Conservation (phyloP, 2,888 invertebrate species). For the Tetragonula carbonaria region DNA sequence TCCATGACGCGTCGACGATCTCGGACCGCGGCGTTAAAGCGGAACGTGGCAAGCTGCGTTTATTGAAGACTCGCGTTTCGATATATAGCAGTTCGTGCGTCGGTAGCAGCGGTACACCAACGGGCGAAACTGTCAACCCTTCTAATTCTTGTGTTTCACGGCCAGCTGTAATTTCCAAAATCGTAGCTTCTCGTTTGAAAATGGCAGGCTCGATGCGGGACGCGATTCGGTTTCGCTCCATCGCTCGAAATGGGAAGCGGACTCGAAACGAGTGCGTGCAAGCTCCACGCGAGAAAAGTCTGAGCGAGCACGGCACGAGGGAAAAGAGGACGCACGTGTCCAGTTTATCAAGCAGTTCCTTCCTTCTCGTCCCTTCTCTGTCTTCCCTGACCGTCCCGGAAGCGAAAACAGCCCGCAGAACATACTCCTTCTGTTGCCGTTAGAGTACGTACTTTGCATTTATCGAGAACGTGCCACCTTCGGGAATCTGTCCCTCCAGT, state of each 20-base stretch:
- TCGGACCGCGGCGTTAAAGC: neutral
- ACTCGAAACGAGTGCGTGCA: conserved; percentile 4
- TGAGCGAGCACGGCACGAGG: neutral
- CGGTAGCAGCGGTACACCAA: neutral
- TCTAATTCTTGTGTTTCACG: conserved; percentile 13
- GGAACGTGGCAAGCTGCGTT: neutral
- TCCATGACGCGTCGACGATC: neutral
- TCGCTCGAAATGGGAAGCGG: neutral
- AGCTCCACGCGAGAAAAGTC: conserved; percentile 2
- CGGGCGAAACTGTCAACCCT: neutral
- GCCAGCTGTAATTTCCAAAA: conserved; percentile 59
- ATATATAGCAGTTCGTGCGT: too few relatives aligned
- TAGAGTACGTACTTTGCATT: conserved; percentile 69
- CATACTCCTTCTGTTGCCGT: conserved; percentile 64
- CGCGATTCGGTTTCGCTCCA: neutral
- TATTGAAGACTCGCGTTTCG: neutral
- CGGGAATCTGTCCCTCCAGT: neutral
- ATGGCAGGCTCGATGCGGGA: neutral
- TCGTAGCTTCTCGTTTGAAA: conserved; percentile 52
- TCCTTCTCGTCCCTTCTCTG: neutral
- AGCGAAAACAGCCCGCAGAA: conserved; percentile 32
- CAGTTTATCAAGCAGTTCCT: conserved; percentile 58
- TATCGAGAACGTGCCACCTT: conserved; percentile 50
- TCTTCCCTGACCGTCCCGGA: conserved; percentile 11
- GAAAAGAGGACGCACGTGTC: conserved; percentile 60